Evolutionary conservation across 2,888 invertebrate species (phyloP), one percentile per base, ranked within the genome.

Genomic region (Tortricodes alternella): DNA sequence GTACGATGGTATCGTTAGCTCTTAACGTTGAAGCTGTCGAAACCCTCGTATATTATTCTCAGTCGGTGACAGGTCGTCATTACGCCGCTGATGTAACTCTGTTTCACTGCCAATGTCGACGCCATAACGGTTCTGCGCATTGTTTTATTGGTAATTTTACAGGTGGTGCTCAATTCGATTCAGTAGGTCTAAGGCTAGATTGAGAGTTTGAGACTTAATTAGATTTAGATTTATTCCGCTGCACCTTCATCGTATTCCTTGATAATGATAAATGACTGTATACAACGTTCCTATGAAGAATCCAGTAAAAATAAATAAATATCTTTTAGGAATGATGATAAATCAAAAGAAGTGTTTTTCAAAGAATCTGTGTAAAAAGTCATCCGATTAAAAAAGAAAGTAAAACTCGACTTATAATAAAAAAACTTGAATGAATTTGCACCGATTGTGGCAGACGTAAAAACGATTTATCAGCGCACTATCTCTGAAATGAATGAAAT

Each of bases 61-160:
- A 66, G 76, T 68, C 23, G 46, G 53, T 72, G 77, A 76, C 78
- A 76, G 76, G 68, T 72, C 65, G 74, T 77, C 80, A 83, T 85
- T 83, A 85, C 74, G 74, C 70, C 67, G 71, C 71, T 66, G 74
- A 67, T 59, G 67, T 68, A 63, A 66, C 67, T 64, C 50, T 44
- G 63, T 72, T 79, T 80, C 78, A 81, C 74, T 81, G 83, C 76
- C 80, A 80, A 73, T 80, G 76, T 64, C 70, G 59, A 57, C 65
- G 60, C 59, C 55, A 32, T 59, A 52, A 24, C 38, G 34, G 18
- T 16, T 15, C 34, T 19, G 7, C 8, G 11, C 23, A 24, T 48
- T 48, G 39, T 46, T 46, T 53, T 46, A 46, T 39, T 46, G 4
- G 13, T 18, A 0, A 19, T 16, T 38, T 19, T 38, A 38, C 18